Conservation (phyloP, 2,888 invertebrate genomes). For the Apoda limacodes region DNA sequence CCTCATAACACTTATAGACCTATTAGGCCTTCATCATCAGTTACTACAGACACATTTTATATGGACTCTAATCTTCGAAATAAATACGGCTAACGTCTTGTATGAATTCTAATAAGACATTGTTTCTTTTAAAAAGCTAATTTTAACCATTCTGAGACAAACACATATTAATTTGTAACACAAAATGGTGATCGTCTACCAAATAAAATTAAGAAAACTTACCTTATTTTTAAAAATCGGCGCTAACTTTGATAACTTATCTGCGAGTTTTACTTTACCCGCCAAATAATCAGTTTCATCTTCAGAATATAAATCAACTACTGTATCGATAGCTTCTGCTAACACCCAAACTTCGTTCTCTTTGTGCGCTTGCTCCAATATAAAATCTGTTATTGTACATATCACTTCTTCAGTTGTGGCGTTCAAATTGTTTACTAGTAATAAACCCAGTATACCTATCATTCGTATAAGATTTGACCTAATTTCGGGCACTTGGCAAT, state of each 20-base stretch:
- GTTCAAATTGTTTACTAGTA: conserved; percentile 50
- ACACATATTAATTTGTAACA: too few species aligned
- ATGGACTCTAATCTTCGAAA: too few species aligned
- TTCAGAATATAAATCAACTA: conserved; percentile 83
- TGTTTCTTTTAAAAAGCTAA: too few species aligned
- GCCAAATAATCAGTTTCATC: conserved; percentile 78
- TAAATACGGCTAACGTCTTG: too few species aligned
- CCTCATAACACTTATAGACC: too few species aligned
- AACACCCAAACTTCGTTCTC: conserved; percentile 78
- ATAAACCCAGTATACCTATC: conserved; percentile 66
- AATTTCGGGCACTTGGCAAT: conserved; percentile 65
- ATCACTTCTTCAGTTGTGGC: conserved; percentile 45
- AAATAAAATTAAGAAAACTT: too few species aligned
- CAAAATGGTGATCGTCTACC: too few species aligned
- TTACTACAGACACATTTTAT: too few species aligned
- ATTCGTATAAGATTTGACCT: conserved; percentile 70
- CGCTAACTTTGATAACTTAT: conserved; percentile 68
- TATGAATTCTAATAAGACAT: too few species aligned
- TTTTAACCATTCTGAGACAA: too few species aligned
- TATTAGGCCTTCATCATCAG: too few species aligned
- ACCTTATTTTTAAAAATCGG: conserved; percentile 77
- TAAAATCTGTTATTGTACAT: conserved; percentile 66
- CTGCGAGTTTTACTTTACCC: conserved; percentile 71
- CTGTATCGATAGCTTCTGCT: conserved; percentile 79
- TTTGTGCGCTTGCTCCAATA: conserved; percentile 70